A percentile compares a stretch with the other conserved stretches of the same genome.
Conservation (phyloP, 2,113 vertebrate genomes). For the Pelusios castaneus region DNA sequence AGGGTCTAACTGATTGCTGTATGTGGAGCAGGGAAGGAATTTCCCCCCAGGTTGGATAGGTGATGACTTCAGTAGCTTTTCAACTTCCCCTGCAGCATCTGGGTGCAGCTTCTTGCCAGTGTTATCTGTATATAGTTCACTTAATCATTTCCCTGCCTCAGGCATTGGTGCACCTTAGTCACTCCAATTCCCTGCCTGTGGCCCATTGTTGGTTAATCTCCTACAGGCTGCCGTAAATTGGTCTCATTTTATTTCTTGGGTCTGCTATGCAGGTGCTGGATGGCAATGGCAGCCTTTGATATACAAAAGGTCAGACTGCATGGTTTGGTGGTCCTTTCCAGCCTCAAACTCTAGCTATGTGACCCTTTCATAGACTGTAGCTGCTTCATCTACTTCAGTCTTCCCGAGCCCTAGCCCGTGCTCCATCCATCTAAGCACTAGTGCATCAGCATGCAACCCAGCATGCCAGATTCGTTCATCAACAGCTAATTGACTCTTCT, state of each 20-base stretch:
- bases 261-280: neutral
- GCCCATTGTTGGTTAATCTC: neutral
- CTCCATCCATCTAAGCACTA: neutral
- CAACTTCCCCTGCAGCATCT: neutral
- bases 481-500: neutral
- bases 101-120: neutral
- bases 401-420: neutral
- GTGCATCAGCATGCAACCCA: neutral
- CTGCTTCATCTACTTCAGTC: neutral
- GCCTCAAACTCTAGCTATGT: neutral
- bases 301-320: neutral
- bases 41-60: neutral
- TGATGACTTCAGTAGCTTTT: neutral
- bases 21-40: neutral
- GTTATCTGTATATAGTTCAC: neutral
- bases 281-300: neutral
- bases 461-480: neutral
- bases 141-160: neutral
- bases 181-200: neutral
- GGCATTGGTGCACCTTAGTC: neutral
- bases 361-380: fast-evolving
- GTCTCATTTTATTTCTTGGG: neutral
- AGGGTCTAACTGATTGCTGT: neutral
- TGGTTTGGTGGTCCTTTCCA: neutral
- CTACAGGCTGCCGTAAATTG: too few relatives aligned